These are phyloP conservation scores for Pogoniulus pusillus DNA, from an alignment of 2,797 vertebrate genomes.

Conservation along the genomic window DNA sequence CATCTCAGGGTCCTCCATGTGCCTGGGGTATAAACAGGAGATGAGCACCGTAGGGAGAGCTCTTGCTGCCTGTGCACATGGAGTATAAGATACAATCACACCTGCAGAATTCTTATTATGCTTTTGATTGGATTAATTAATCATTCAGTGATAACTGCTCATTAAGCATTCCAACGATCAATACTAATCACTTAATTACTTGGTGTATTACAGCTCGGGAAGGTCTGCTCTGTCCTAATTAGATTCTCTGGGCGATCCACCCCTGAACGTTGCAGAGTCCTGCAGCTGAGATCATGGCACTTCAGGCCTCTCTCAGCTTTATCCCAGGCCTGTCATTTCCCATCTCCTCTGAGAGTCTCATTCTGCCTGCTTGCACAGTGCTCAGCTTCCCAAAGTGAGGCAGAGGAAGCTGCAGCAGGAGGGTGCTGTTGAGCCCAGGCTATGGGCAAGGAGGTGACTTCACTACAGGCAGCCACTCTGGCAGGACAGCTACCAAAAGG, in stretches of 20 bases:
- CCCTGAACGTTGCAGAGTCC: not conserved
- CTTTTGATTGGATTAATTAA: slow-evolving; percentile 67
- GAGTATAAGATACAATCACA: not conserved
- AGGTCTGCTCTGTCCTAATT: slow-evolving; percentile 57
- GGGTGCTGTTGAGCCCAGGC: not conserved
- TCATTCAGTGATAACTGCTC: slow-evolving; percentile 61
- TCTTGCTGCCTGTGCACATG: accelerated
- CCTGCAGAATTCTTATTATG: slow-evolving; percentile 34
- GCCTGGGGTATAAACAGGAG: accelerated
- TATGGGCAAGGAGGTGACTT: not conserved
- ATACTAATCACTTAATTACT: slow-evolving; percentile 74
- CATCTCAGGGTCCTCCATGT: accelerated
- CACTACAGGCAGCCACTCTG: not conserved
- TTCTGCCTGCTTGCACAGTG: accelerated
- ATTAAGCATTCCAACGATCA: slow-evolving; percentile 63
- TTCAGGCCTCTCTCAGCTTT: not conserved
- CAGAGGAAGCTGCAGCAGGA: not conserved
- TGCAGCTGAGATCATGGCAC: not conserved
- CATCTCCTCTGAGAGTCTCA: accelerated
- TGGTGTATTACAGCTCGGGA: slow-evolving; percentile 1
- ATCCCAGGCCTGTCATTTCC: accelerated
- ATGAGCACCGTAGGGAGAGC: accelerated
- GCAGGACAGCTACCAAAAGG: not conserved
- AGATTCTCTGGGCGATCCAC: slow-evolving; percentile 31
- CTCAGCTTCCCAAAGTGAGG: not conserved